These are phyloP conservation scores for Leptinotarsa undecemlineata DNA, from an alignment of 1,140 invertebrate species.

Conservation along the genomic window DNA sequence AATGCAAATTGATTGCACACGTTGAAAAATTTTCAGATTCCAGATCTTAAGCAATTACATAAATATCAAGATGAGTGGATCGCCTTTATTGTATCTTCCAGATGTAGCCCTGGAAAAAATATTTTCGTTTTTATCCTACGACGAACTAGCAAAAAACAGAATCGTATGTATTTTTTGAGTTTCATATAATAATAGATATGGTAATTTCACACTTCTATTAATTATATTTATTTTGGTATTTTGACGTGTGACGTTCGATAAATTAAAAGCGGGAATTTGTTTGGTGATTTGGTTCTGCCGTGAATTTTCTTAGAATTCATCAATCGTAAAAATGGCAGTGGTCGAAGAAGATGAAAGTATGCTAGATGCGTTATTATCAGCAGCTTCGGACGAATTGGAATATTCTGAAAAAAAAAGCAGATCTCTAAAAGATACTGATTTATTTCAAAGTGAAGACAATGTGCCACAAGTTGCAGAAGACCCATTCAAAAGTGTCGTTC, in stretches of 20 bases:
- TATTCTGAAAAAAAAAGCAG: slow-evolving; percentile 10
- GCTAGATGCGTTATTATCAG: slow-evolving; percentile 37
- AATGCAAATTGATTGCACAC: not conserved
- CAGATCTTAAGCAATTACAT: not conserved
- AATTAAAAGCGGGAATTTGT: slow-evolving; percentile 6
- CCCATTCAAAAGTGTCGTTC: slow-evolving; percentile 57
- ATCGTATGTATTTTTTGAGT: slow-evolving; percentile 64
- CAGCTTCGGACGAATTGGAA: slow-evolving; percentile 36
- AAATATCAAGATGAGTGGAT: slow-evolving; percentile 37
- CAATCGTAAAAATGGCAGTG: not conserved
- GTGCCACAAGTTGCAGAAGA: not conserved
- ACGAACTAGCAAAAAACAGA: slow-evolving; percentile 79
- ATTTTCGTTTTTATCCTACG: slow-evolving; percentile 75
- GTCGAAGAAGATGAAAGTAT: slow-evolving; percentile 30
- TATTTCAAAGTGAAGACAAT: slow-evolving; percentile 35
- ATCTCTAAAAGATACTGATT: slow-evolving; percentile 37
- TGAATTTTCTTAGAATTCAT: not conserved
- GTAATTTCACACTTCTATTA: too few species aligned
- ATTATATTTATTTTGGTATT: not conserved
- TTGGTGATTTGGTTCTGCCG: not conserved
- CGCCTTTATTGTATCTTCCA: slow-evolving; percentile 67
- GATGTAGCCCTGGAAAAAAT: slow-evolving; percentile 79
- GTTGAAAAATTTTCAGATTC: not conserved
- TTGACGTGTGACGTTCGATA: slow-evolving; percentile 1
- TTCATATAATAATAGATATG: not conserved